Evolutionary conservation across 2,888 invertebrate genomes (phyloP).

Genomic region (Saturnia pavonia): DNA sequence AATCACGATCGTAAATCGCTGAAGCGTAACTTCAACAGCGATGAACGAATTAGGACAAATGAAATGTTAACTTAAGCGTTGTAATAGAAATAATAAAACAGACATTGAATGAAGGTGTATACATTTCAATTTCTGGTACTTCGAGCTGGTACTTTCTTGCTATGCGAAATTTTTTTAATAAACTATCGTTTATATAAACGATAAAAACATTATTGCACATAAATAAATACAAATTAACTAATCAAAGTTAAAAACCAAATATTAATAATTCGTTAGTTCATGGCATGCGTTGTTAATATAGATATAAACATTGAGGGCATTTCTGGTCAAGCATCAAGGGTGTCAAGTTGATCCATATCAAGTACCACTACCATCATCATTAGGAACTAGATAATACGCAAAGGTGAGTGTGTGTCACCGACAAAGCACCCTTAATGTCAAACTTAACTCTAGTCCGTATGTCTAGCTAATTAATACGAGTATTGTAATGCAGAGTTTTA

Average conservation of each 20-base stretch:
- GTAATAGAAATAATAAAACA: no score
- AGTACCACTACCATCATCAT: background rate
- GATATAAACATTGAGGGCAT: background rate
- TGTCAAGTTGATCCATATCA: background rate
- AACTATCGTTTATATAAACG: background rate
- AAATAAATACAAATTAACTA: background rate
- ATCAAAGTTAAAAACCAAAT: background rate
- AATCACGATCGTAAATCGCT: no score
- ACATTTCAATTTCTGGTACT: no score
- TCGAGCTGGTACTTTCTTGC: no score
- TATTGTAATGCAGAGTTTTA: background rate
- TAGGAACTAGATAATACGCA: constrained; percentile 4
- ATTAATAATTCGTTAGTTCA: background rate
- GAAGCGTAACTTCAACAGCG: no score
- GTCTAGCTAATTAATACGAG: constrained; percentile 7
- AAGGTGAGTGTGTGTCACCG: background rate
- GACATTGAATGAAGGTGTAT: no score
- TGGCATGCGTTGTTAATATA: background rate
- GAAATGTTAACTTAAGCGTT: no score
- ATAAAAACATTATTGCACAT: background rate
- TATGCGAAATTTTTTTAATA: no score
- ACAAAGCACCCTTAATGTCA: background rate
- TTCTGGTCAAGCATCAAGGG: background rate
- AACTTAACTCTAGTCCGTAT: background rate
- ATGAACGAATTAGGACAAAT: no score